Base-by-base conservation (phyloP, 2,113 vertebrate species). In the Felis chaus region DNA sequence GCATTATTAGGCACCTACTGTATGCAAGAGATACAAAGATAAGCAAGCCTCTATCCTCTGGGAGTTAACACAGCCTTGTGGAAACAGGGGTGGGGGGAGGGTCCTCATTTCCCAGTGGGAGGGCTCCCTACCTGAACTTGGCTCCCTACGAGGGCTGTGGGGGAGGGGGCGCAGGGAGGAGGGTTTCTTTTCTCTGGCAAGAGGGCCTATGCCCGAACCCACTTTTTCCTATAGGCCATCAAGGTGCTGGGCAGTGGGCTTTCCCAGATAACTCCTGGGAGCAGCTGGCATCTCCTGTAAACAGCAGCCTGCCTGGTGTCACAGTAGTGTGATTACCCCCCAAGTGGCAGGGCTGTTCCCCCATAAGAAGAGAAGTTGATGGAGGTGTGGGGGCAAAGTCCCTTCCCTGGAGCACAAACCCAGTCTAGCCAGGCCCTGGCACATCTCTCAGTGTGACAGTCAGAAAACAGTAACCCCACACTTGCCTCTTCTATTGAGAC, bases 31-130 rank as follows among this genome's bases (percentile, higher is more conserved):
- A 39, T 57, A 45, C 74, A 93, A 50, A 95, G 71, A 21, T 16
- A 65, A 48, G 68, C 29, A 33, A 79, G 23, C 8, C 68, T 83
- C 45, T 57, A 33, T 80, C 29, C 10, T 79, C 19, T 31, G 57
- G 36, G 73, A 73, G 23, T 23, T 81, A 65, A 50, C 3, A 50
- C 3, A 45, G 76, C 27, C 48, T 66, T 89, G 25, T 57, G 39
- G 13, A 53, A 7, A 27, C 0, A 4, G 25, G 18, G 57, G 23
- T 1, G 1, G 27, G 1, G 11, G 29, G 6, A 8, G 1, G 5
- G 2, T 41, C 4, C 25, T 23, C 18, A 55, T 87, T 91, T 39
- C 25, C 39, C 85, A 76, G 33, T 39, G 61, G 25, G 48, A 84
- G 41, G 53, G 45, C 4, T 9, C 4, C 21, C 19, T 7, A 73